These are phyloP conservation scores for Chelonia mydas DNA, from an alignment of 2,797 vertebrate genomes.

Conservation along the genomic window DNA sequence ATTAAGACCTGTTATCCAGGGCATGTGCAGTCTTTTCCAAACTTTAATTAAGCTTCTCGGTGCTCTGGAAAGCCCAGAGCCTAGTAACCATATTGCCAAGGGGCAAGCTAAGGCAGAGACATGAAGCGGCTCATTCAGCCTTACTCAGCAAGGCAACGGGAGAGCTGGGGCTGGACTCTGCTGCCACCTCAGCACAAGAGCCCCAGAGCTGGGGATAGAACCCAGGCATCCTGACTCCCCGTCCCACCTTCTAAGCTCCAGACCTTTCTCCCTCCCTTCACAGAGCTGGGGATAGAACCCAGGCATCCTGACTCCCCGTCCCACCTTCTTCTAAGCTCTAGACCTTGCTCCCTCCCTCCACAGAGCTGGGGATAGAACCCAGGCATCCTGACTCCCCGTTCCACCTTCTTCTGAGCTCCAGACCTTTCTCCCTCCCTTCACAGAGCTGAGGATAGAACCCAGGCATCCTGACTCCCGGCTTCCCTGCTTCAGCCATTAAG, in stretches of 20 bases:
- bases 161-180: neutral
- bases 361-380: neutral
- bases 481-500: neutral
- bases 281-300: neutral
- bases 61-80: neutral
- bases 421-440: neutral
- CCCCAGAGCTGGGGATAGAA: neutral
- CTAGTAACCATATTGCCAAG: neutral
- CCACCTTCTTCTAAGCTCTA: neutral
- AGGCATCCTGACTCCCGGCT: neutral
- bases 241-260: neutral
- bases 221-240: neutral
- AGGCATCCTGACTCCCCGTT: neutral
- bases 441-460: neutral
- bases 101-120: neutral
- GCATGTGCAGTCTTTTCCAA: no score
- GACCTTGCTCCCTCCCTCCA: neutral
- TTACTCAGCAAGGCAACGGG: neutral
- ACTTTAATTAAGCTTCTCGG: neutral
- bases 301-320: neutral
- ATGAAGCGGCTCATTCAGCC: neutral
- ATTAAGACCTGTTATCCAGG: neutral
- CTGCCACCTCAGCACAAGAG: neutral
- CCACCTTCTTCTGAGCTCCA: neutral
- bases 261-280: neutral